Evolutionary conservation across 2,113 vertebrate genomes (phyloP), one percentile per base, ranked within the genome.

Genomic region (Pandion haliaetus): DNA sequence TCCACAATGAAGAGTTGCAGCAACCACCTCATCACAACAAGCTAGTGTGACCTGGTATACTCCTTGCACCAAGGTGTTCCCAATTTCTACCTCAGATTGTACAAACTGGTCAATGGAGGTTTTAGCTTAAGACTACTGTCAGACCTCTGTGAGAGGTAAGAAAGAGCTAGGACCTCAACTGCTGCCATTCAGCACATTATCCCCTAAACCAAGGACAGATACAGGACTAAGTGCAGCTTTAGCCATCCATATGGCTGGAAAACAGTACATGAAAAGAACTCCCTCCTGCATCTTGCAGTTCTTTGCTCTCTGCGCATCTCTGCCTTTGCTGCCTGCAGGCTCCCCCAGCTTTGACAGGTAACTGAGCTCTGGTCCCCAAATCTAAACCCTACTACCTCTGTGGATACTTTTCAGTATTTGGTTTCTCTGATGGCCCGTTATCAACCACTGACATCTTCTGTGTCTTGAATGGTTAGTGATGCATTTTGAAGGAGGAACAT

Each of bases 41-140:
- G 28, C 29, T 21, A n/a, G 16, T 0, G 5, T 8, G 61, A 87
- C 34, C 57, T 38, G 52, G 32, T 16, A 32, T 0, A 3, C 16
- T 50, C 63, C 71, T 61, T 32, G 63, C 80, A 81, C 20, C 47
- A 52, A 62, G 31, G 8, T 14, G 10, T 28, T 44, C 61, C 47
- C 47, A 20, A 1, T 34, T 82, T 42, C 38, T 34, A 6, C 25
- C 69, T 78, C 40, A 26, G 18, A 18, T 10, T 79, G 54, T 25
- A 49, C 34, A 17, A 71, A 70, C 40, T 20, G 49, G 17, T 44
- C 52, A 57, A 23, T 8, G 40, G 31, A 76, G n/a, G 29, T 38
- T 76, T 92, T n/a, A 44, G 25, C 47, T 57, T 34, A 28, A 28
- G 42, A n/a, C 28, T 69, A 34, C 40, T 57, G 23, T 18, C 57